Evolutionary conservation across 2,113 vertebrate genomes (phyloP).

Genomic region (Gymnarchus niloticus): DNA sequence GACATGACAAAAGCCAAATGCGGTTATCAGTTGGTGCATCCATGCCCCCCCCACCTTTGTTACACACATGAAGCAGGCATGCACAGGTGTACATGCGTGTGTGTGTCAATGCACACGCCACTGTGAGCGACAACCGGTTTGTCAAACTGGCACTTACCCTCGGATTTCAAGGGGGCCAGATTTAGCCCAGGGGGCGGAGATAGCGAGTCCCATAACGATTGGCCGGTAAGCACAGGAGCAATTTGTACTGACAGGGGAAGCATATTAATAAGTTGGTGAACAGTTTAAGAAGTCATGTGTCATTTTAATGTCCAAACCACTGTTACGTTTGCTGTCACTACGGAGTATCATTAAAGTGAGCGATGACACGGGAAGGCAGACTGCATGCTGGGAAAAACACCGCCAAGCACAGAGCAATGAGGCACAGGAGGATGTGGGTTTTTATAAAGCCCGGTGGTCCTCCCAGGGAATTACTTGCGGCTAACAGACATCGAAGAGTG

Average conservation of each 20-base stretch:
- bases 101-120: neutral
- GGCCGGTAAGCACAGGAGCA: neutral
- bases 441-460: neutral
- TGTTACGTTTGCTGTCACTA: slow-evolving; percentile 8
- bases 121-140: slow-evolving; percentile 41
- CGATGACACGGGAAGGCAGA: neutral
- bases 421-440: neutral
- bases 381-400: neutral
- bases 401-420: neutral
- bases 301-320: slow-evolving; percentile 22
- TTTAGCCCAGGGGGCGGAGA: slow-evolving; percentile 21
- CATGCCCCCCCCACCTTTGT: neutral
- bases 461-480: neutral
- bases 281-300: slow-evolving; percentile 8
- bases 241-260: slow-evolving; percentile 18
- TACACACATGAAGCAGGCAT: neutral
- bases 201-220: slow-evolving; percentile 52
- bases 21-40: neutral
- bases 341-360: slow-evolving; percentile 18
- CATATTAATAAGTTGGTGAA: slow-evolving; percentile 17
- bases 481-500: neutral
- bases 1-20: neutral
- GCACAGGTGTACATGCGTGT: neutral
- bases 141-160: neutral
- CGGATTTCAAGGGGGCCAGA: neutral